These are phyloP conservation scores for Metallyticus violacea DNA, from an alignment of 2,888 invertebrate species.

Conservation along the genomic window DNA sequence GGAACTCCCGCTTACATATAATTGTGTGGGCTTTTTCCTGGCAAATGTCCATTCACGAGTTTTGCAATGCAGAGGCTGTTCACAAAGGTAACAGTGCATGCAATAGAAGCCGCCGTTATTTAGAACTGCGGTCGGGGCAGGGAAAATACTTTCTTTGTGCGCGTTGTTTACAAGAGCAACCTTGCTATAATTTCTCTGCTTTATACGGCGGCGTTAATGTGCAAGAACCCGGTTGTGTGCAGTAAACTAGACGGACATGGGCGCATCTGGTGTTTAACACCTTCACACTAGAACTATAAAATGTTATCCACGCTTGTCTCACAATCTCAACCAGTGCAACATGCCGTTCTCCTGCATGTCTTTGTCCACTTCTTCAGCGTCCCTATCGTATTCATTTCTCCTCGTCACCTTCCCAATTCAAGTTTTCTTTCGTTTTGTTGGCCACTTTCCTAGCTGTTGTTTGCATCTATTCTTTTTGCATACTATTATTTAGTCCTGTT, in stretches of 20 bases:
- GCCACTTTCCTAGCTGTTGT: no score
- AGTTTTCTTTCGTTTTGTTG: not conserved
- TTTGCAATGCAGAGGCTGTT: not conserved
- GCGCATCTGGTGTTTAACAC: not conserved
- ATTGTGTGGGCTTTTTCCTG: not conserved
- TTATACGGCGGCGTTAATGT: not conserved
- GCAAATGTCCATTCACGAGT: not conserved
- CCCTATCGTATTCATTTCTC: not conserved
- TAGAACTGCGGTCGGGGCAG: no score
- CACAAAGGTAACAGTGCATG: not conserved
- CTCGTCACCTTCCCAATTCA: not conserved
- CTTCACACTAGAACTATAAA: not conserved
- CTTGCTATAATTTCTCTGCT: not conserved
- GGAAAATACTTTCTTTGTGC: not conserved
- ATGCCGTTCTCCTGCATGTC: not conserved
- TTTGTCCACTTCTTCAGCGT: not conserved
- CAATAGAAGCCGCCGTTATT: not conserved
- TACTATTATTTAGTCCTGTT: no score
- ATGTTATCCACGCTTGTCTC: not conserved
- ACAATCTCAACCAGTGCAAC: not conserved
- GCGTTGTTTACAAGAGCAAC: no score
- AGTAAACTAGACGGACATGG: not conserved
- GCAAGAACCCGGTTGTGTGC: not conserved
- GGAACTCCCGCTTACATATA: not conserved
- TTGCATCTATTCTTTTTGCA: no score